Evolutionary conservation across 2,888 invertebrate genomes (phyloP), one percentile per base, ranked within the genome.

Genomic region (Eledona agricola): DNA sequence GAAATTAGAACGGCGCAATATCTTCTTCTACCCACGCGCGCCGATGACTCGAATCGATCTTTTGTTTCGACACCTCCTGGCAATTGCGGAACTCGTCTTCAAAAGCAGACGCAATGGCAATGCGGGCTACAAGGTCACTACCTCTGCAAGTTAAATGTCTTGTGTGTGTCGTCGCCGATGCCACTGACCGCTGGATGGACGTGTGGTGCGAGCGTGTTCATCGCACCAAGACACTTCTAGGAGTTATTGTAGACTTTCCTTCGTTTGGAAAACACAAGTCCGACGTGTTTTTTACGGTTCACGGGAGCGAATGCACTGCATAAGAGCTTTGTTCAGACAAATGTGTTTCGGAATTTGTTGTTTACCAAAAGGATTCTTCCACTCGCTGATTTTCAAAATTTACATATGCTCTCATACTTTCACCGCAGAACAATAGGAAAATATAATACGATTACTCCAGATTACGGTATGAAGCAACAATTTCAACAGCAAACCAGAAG

Each of bases 71-170:
- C 28, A 35, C 35, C 46, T 29, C 29, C 46, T 25, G 17, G 46
- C 25, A 7, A 34, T 47, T 47, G 47, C 37, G 29, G 47, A 47
- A 47, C 34, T 34, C 35, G 19, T 32, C 31, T 31, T 25, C 38
- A 6, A 28, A 20, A 37, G 28, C 37, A 35, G 35, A 47, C 47
- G 47, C 31, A 38, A 31, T 40, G 40, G 23, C 53, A 40, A 53
- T 47, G 40, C 42, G 53, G 53, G 53, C 53, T 53, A 53, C 53
- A 53, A 53, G 53, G 53, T 53, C 47, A 53, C 47, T 46, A 50
- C 49, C 49, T 50, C 49, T 26, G 31, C 47, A 37, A 50, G 49
- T 50, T 50, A 50, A 50, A 50, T 50, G 49, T 50, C 49, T 38
- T n/a, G n/a, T n/a, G n/a, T n/a, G n/a, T 50, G 40, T 40, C 40